Evolutionary conservation across 2,113 vertebrate species (phyloP).

Genomic region (Bubalus kerabau): DNA sequence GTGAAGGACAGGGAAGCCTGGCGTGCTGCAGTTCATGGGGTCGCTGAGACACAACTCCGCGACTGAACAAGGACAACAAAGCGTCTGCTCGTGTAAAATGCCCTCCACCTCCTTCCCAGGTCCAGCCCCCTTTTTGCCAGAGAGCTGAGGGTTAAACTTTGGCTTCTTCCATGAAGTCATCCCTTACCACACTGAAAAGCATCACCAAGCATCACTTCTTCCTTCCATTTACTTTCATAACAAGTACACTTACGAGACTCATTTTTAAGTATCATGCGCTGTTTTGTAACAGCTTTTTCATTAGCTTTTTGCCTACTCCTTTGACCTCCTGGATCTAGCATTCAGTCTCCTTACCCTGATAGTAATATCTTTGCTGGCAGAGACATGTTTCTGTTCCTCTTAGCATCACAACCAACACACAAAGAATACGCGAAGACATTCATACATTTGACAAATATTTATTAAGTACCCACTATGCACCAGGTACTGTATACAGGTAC

Average conservation of each 20-base stretch:
- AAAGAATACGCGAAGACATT: background rate
- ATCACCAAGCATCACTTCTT: background rate
- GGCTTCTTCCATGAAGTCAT: background rate
- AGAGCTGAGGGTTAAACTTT: background rate
- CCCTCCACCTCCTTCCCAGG: background rate
- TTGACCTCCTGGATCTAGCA: background rate
- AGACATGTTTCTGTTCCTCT: background rate
- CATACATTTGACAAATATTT: background rate
- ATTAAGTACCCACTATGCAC: background rate
- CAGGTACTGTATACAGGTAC: background rate
- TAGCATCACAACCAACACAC: background rate
- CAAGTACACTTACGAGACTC: rapidly evolving
- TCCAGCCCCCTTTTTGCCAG: too few relatives aligned
- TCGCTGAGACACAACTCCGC: background rate
- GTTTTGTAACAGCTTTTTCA: background rate
- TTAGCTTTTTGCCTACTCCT: background rate
- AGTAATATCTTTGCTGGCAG: background rate
- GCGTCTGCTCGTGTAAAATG: background rate
- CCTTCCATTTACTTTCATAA: background rate
- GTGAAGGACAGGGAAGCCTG: background rate
- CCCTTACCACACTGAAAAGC: background rate
- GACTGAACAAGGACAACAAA: background rate
- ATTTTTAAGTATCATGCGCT: rapidly evolving
- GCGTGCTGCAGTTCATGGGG: background rate
- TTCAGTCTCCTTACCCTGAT: background rate